Evolutionary conservation across 2,113 vertebrate genomes (phyloP), one percentile per base, ranked within the genome.

Genomic region (Rhea americana): DNA sequence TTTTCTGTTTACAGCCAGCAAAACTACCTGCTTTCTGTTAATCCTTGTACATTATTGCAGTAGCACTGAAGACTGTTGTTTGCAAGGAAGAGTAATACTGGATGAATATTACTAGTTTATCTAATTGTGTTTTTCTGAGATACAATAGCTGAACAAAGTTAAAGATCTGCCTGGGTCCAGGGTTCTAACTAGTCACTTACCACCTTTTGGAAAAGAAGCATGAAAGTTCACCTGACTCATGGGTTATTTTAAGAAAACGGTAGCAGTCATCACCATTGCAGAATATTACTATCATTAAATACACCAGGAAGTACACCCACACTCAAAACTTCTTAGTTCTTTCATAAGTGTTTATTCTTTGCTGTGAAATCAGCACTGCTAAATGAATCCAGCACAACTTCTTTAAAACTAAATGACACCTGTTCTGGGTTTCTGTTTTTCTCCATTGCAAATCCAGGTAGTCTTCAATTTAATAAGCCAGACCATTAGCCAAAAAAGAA

Each of bases 371-470:
- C 70, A 66, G 10, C 45, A 30, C 41, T 61, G 9, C 35, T 66
- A 39, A 63, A 17, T 55, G 35, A 84, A 70, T 39, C 11, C 61
- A 71, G 28, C 37, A 86, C 39, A 75, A 53, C 62, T 88, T 88
- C 56, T 88, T 85, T 72, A 76, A 88, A 88, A 82, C 16, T 65
- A 63, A 55, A 51, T 18, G 43, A 35, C 39, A 84, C 15, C 20
- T 73, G 9, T 86, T 82, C 72, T 70, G 32, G 5, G 6, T 79
- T 94, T 94, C 51, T 84, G 8, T 93, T 91, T 94, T 94, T 93
- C 88, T 93, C 75, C 41, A 43, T 53, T 84, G 70, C 30, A 78
- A 84, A 26, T 72, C 30, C 48, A 86, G 56, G 82, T n/a, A 78
- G 61, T 37, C 39, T 91, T 82, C 91, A 58, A 90, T 94, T 93